A percentile compares a stretch with the other conserved stretches of the same genome.
phyloP scores from a whole-genome alignment of 2,797 vertebrate genomes.

The Aphelocoma californica region DNA sequence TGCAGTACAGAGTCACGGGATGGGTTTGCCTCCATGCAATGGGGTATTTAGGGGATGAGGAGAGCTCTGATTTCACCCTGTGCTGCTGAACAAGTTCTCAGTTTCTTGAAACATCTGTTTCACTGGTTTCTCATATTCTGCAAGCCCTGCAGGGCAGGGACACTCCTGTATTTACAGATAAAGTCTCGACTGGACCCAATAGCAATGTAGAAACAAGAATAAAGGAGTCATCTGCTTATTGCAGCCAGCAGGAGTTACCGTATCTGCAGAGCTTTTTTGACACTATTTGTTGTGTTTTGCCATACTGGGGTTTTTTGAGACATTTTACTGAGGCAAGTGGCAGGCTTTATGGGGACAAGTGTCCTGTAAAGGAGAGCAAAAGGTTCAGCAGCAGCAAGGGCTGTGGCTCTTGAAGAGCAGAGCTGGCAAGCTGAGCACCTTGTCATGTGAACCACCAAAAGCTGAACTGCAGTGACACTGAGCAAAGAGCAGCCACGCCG shows the following conservation, averaged over 20 bases:
- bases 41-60: not conserved
- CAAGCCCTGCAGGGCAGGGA: not conserved
- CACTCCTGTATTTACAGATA: not conserved
- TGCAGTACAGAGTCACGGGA: not conserved
- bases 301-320: not conserved
- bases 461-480: not conserved
- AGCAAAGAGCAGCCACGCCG: not conserved
- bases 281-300: not conserved
- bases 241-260: not conserved
- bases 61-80: not conserved
- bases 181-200: not conserved
- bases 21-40: not conserved
- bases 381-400: not conserved
- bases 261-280: not conserved
- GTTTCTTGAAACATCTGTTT: conserved; percentile 4
- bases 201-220: not conserved
- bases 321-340: not conserved
- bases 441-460: not conserved
- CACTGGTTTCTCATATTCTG: not conserved
- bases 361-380: not conserved
- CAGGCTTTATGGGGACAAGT: not conserved
- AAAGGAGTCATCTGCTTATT: not conserved
- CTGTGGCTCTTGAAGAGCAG: not conserved
- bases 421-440: not conserved
- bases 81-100: not conserved